A percentile compares a stretch with the other conserved stretches of the same genome.
Evolutionary conservation across 2,888 invertebrate genomes (phyloP).

Genomic region (Mycalesis mineus): DNA sequence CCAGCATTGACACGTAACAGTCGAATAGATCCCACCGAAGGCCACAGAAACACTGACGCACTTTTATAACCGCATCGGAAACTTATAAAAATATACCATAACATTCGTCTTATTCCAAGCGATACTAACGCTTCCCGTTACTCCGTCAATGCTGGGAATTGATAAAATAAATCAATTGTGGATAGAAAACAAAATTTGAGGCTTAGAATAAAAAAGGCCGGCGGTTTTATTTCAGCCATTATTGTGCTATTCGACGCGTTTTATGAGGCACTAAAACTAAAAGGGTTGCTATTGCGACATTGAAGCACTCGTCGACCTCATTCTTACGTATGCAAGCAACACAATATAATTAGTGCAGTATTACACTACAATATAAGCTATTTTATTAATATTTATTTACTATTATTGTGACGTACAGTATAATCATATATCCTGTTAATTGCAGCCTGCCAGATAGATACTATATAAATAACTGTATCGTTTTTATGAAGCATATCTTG

Average conservation of each 20-base stretch:
- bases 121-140: conserved; percentile 19
- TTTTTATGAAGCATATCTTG: too few relatives aligned
- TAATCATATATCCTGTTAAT: not conserved
- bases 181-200: conserved; percentile 19
- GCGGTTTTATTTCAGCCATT: conserved; percentile 50
- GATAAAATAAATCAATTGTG: conserved; percentile 17
- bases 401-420: not conserved
- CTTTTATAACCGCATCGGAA: conserved; percentile 56
- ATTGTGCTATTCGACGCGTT: conserved; percentile 49
- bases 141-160: conserved; percentile 10
- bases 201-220: conserved; percentile 33
- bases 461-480: too few relatives aligned
- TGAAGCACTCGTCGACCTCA: conserved; percentile 50
- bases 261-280: conserved; percentile 69
- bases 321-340: conserved; percentile 27
- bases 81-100: conserved; percentile 54
- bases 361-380: conserved; percentile 14
- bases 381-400: too few relatives aligned
- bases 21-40: conserved; percentile 37
- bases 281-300: conserved; percentile 67
- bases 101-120: conserved; percentile 23
- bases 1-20: conserved; percentile 34
- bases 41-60: conserved; percentile 51
- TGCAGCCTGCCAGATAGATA: too few relatives aligned
- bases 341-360: conserved; percentile 20